Evolutionary conservation across 2,888 invertebrate genomes (phyloP), one percentile per base, ranked within the genome.

Genomic region (Rhopalosiphum nymphaeae): DNA sequence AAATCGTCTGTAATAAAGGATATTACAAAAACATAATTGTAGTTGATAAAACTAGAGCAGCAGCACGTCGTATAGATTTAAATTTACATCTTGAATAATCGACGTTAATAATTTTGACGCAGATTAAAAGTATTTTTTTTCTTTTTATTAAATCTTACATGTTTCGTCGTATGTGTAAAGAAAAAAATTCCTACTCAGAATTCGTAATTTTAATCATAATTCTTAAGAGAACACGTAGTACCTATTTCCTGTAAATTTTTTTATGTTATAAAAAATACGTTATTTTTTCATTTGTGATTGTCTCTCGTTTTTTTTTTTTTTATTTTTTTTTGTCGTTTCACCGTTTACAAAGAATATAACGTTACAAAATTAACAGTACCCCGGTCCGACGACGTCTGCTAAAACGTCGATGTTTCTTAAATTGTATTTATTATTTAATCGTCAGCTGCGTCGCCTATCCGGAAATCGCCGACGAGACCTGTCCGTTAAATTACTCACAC

Each of bases 401-500:
- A 91, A 78, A 78, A 78, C 78, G 78, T 78, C 78, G 36, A 86
- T n/a, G 87, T 61, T 92, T 57, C 87, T 87, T 36, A 92, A 87
- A 92, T 78, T 78, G 46, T 46, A 29, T 46, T 46, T 44, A 46
- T 29, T 57, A 44, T 42, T 25, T 89, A 67, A 44, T 89, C 89
- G 93, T 89, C 88, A 78, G 78, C 78, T 86, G 87, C 67, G 42
- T 21, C 67, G 49, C 67, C 29, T 61, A 61, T 86, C 86, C 91
- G 91, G 86, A 86, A 92, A 92, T 86, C 86, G 91, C 85, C 61
- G 46, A 57, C 57, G 86, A 91, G 78, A 91, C 91, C 91, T 91
- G 91, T 85, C 44, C 57, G 29, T 44, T 91, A 78, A 26, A 78
- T 26, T 44, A 86, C 44, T 26, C n/a, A 86, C 44, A 7, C 44